Evolutionary conservation across 2,113 vertebrate species (phyloP), one percentile per base, ranked within the genome.

Genomic region (Hyaena hyaena): DNA sequence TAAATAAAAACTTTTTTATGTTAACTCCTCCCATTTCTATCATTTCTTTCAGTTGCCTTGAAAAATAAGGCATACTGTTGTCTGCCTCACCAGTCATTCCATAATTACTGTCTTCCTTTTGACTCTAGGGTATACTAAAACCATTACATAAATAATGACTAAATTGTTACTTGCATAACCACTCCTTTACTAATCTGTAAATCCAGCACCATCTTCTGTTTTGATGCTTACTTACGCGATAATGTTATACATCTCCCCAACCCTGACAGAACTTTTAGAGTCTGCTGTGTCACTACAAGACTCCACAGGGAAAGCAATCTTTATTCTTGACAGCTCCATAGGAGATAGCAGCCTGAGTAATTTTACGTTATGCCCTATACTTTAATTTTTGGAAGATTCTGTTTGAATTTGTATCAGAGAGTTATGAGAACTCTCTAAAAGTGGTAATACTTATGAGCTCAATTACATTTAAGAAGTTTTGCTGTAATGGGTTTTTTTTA

Each of bases 381-480:
- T 87, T 96, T 84, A 90, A 87, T 95, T 83, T 83, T 55, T 93
- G 4, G n/a, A 97, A 73, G 85, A 90, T 93, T 97, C 26, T 90
- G 1, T 94, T 90, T 93, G 69, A 94, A 84, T 94, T 94, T 90
- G 21, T 26, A 65, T 95, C 65, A 84, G 79, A 94, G 26, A 73
- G 45, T 82, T 97, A 95, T 88, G 81, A 84, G 81, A 90, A 3
- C 58, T 69, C 53, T 95, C 0, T 61, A 31, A 77, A 91, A 90
- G 21, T 79, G 28, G n/a, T 58, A 81, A 10, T 43, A 48, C 50
- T 79, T 81, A 83, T 26, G 48, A 89, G 24, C 33, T 92, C 19
- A 24, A 7, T 95, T 90, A 85, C 43, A 90, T 88, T 48, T 48
- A 89, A 90, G 50, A 86, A 92, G 88, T 43, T 79, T 94, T 87